Evolutionary conservation across 2,888 invertebrate genomes (phyloP), one percentile per base, ranked within the genome.

Genomic region (Pycnomerus fuliginosus): DNA sequence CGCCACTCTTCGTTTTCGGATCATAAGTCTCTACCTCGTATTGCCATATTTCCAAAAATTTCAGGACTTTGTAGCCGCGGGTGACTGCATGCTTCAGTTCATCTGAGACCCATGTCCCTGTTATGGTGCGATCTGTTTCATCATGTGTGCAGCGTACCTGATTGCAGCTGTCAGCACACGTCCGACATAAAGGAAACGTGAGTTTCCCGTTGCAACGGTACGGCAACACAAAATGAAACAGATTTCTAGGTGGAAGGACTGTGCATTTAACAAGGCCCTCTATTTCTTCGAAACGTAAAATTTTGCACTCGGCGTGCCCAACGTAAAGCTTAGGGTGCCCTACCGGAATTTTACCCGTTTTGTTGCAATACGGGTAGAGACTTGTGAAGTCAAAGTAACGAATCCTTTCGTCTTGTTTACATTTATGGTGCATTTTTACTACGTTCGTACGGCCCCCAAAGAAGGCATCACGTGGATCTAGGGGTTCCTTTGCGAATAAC

Each of bases 351-450:
- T n/a, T n/a, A n/a, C n/a, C n/a, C n/a, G n/a, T n/a, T n/a, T n/a
- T n/a, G n/a, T n/a, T 37, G 0, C 43, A 16, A 7, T 3, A 52
- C 2, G 49, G 53, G 33, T 47, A 53, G 11, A 53, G 16, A 0
- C 40, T 44, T 17, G 41, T 44, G 2, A 53, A 44, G 15, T 46
- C 46, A 2, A 49, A 16, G 22, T 53, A 53, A 7, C 34, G 23
- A 10, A 53, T 46, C 16, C 40, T 17, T 24, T 53, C 51, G n/a
- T 23, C n/a, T 13, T n/a, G n/a, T n/a, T n/a, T n/a, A n/a, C n/a
- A n/a, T n/a, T n/a, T n/a, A n/a, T n/a, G n/a, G n/a, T n/a, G n/a
- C n/a, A n/a, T n/a, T n/a, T n/a, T n/a, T n/a, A n/a, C n/a, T n/a
- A n/a, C n/a, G n/a, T n/a, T n/a, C n/a, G n/a, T n/a, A n/a, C n/a